Base-by-base conservation (phyloP, 2,797 vertebrate species). In the Pseudochromis fuscus region DNA sequence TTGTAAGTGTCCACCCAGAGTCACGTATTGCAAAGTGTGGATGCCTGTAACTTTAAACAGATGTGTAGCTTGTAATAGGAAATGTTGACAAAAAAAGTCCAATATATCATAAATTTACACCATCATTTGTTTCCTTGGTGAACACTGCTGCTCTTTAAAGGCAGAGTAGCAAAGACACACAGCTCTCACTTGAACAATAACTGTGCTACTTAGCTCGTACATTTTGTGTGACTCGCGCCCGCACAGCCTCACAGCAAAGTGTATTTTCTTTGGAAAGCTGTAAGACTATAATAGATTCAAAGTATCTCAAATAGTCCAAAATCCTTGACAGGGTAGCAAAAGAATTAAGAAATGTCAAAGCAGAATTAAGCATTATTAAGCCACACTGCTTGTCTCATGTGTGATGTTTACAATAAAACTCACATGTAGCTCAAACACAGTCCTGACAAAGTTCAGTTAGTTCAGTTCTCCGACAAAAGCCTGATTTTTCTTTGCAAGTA, bases 401-500 rank as follows among this genome's bases (percentile, higher is more conserved):
- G 40, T 44, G 40, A 63, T 28, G 35, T 74, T 78, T 40, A 68
- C 38, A 63, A 28, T 71, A 79, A 69, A 71, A 56, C 46, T 77
- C 45, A 67, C 46, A 31, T 56, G 35, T 19, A 80, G 40, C 35
- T 63, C 27, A 73, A 69, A 65, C 45, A 55, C 9, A 64, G 58
- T 55, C 24, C 48, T 56, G 45, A 50, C 27, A 60, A 61, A 49
- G 2, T 49, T 64, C 2, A 42, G 5, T 19, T 30, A 40, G 7
- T 21, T 33, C n/a, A n/a, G n/a, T 30, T 57, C 31, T 31, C 27
- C 1, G 0, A 31, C 16, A 56, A 68, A 84, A 23, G 35, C 40
- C 61, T 76, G 67, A 44, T 49, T 75, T 79, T 67, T n/a, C 19
- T 44, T 70, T 69, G n/a, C 11, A 81, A 88, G 49, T 30, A 21